These are phyloP conservation scores for Lycodopsis pacificus DNA, from an alignment of 2,797 vertebrate genomes.

Conservation along the genomic window DNA sequence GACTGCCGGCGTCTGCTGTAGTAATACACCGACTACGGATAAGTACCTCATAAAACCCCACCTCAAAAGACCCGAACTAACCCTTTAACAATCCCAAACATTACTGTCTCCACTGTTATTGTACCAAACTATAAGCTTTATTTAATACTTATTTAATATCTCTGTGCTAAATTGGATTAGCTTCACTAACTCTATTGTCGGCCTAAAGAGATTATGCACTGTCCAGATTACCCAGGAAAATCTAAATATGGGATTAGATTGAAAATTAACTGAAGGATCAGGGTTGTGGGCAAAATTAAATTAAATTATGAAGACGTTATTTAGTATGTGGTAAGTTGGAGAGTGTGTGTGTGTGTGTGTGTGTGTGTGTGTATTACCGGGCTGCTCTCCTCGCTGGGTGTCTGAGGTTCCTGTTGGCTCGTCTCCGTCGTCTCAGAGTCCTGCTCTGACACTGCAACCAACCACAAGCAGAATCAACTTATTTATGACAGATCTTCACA, in stretches of 20 bases:
- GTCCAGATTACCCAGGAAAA: constrained; percentile 1
- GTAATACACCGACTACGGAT: not conserved
- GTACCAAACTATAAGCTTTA: not conserved
- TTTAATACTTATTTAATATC: not conserved
- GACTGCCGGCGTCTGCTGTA: no score
- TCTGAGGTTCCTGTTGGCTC: constrained; percentile 73
- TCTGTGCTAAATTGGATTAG: not conserved
- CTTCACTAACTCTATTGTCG: not conserved
- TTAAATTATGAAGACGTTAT: not conserved
- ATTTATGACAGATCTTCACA: not conserved
- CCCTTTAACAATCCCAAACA: not conserved
- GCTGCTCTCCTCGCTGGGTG: constrained; percentile 79
- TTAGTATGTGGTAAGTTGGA: not conserved
- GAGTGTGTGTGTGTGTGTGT: constrained; percentile 15
- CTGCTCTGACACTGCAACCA: constrained; percentile 83
- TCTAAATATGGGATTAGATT: not conserved
- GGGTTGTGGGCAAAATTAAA: not conserved
- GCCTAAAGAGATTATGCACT: not conserved
- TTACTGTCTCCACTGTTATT: not conserved
- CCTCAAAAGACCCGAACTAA: not conserved
- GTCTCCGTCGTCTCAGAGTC: constrained; percentile 80
- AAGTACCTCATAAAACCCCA: not conserved
- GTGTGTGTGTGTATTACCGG: constrained; percentile 70
- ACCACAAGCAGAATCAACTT: constrained; percentile 31
- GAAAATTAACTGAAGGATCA: constrained; percentile 3